Evolutionary conservation across 2,113 vertebrate genomes (phyloP).

Genomic region (Bucco capensis): DNA sequence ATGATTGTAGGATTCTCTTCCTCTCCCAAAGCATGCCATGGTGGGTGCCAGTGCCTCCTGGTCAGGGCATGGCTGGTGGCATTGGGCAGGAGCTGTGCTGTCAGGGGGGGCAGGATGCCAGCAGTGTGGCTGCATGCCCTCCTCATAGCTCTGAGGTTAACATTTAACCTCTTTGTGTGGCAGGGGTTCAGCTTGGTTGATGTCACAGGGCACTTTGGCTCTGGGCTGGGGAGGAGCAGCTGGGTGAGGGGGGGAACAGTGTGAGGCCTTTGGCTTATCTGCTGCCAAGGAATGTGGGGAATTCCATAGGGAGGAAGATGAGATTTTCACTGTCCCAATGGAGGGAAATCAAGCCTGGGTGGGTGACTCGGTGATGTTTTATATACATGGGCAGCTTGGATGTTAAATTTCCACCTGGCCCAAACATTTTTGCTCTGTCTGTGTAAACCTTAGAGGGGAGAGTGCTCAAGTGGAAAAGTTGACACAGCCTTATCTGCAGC

Average conservation of each 20-base stretch:
- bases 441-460: neutral
- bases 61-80: neutral
- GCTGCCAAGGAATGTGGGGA: neutral
- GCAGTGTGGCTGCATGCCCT: fast-evolving
- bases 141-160: neutral
- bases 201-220: neutral
- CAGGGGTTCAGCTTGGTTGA: neutral
- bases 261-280: neutral
- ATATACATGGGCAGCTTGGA: neutral
- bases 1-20: no score
- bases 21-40: fast-evolving
- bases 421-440: neutral
- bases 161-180: neutral
- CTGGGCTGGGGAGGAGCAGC: neutral
- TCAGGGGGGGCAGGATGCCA: fast-evolving
- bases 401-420: neutral
- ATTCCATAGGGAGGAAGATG: neutral
- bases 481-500: constrained; percentile 26
- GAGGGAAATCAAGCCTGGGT: neutral
- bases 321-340: neutral
- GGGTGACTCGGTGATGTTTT: neutral
- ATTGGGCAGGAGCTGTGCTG: neutral
- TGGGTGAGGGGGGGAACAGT: no score
- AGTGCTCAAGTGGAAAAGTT: constrained; percentile 44
- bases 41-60: fast-evolving